Conservation (phyloP, 2,888 invertebrate genomes). For the Megastigmus dorsalis region DNA sequence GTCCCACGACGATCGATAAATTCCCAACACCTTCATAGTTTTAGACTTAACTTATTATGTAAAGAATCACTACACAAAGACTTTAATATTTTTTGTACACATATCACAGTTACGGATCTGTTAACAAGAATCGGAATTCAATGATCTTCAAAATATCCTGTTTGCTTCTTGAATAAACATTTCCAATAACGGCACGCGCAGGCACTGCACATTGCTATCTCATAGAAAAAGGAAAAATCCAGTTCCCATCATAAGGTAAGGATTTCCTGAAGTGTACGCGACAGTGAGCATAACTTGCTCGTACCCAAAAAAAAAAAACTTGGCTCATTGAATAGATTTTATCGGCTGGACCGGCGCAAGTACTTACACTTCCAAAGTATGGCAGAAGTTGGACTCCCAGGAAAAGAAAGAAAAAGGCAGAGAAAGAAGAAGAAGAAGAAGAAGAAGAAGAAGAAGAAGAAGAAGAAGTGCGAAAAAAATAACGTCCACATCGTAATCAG, state of each 20-base stretch:
- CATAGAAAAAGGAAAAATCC: conserved; percentile 1
- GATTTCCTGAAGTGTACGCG: conserved; percentile 21
- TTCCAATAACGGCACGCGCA: too few relatives aligned
- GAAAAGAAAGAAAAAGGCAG: not conserved
- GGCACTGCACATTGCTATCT: too few relatives aligned
- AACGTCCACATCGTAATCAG: conserved; percentile 18
- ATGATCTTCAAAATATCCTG: too few relatives aligned
- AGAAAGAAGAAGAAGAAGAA: not conserved
- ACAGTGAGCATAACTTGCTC: conserved; percentile 34
- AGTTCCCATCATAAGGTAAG: conserved; percentile 30
- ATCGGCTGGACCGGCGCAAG: conserved; percentile 44
- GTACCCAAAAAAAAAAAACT: conserved; percentile 26
- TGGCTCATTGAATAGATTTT: conserved; percentile 51
- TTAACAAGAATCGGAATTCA: too few relatives aligned
- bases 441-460: not conserved
- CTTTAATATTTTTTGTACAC: too few relatives aligned
- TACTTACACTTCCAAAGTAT: conserved; percentile 13
- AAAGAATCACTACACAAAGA: too few relatives aligned
- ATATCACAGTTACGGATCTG: too few relatives aligned
- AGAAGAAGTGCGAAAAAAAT: not conserved
- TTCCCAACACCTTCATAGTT: too few relatives aligned
- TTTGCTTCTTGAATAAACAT: too few relatives aligned
- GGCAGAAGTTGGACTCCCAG: not conserved
- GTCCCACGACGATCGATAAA: too few relatives aligned
- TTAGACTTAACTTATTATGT: too few relatives aligned